Evolutionary conservation across 2,888 invertebrate species (phyloP), one percentile per base, ranked within the genome.

Genomic region (Luperina testacea): DNA sequence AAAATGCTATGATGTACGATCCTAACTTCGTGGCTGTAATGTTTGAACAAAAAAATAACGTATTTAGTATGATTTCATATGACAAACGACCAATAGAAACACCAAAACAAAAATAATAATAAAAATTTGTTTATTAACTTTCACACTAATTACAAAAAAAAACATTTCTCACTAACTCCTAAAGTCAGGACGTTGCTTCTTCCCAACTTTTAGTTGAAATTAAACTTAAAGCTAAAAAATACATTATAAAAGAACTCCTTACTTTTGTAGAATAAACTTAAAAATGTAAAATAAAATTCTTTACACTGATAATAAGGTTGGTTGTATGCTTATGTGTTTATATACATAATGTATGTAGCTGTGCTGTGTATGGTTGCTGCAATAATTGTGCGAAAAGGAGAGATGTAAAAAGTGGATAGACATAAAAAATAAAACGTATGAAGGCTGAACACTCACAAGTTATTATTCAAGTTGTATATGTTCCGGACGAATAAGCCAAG

Each of bases 211-310:
- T 69, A 81, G 82, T 88, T 84, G 82, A 78, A 81, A 70, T 80
- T 77, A 70, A 78, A 83, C 88, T 86, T 88, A 88, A 42, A 82
- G 64, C 87, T 88, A 86, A 84, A 78, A 85, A 85, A 85, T 84
- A 87, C 78, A 82, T 77, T 77, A 88, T 77, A 80, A 87, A 84
- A 80, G 64, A 83, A 72, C 32, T 80, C 77, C 77, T 77, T 87
- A 85, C 45, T 75, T 67, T 77, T 80, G 86, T 64, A 72, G 79
- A 82, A 82, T 76, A 82, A 88, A 87, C 79, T 84, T 83, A 84
- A 86, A 79, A 80, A 77, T 80, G 64, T 87, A 78, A 87, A 81
- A 86, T 86, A 81, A 86, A 83, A 75, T 83, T 83, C 71, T 83
- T 75, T 86, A 85, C 79, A 86, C n/a, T 69, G 86, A 83, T 79